Evolutionary conservation across 1,140 invertebrate genomes (phyloP).

Genomic region (Rhyacophila brunnea): DNA sequence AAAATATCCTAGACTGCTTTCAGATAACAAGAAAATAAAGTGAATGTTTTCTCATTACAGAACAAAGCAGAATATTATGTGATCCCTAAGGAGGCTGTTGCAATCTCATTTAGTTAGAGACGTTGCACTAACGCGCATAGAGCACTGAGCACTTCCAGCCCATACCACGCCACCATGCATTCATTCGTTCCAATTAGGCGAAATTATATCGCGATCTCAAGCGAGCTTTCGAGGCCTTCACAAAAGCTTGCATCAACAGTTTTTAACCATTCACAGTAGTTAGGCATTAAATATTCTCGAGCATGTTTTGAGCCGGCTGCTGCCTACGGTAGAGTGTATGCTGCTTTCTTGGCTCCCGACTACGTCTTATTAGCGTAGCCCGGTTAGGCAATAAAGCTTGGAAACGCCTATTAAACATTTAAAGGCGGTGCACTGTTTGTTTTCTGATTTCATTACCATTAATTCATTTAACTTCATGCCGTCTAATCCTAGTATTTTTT

Average conservation of each 20-base stretch:
- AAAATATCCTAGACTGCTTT: too few relatives aligned
- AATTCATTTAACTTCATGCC: too few relatives aligned
- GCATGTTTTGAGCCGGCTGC: slow-evolving; percentile 3
- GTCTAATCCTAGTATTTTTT: too few relatives aligned
- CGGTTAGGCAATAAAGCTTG: too few relatives aligned
- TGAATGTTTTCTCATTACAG: too few relatives aligned
- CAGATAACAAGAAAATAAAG: too few relatives aligned
- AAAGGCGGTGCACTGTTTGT: background rate
- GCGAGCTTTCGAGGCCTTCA: background rate
- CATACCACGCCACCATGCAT: background rate
- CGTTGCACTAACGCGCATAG: too few relatives aligned
- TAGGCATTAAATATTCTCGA: background rate
- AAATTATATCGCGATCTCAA: slow-evolving; percentile 18
- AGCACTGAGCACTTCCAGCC: background rate
- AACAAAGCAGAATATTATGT: too few relatives aligned
- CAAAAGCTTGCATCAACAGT: background rate
- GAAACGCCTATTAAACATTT: background rate
- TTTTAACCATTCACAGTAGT: slow-evolving; percentile 10
- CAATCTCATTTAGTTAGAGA: too few relatives aligned
- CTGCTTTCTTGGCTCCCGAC: background rate
- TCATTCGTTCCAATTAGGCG: slow-evolving; percentile 24
- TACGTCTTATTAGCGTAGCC: too few relatives aligned
- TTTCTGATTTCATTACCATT: background rate
- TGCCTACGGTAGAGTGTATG: background rate
- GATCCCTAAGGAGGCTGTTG: too few relatives aligned